These are phyloP conservation scores for Pentamera pediparva DNA, from an alignment of 53 echinoderm and acorn worm genomes.

Conservation along the genomic window DNA sequence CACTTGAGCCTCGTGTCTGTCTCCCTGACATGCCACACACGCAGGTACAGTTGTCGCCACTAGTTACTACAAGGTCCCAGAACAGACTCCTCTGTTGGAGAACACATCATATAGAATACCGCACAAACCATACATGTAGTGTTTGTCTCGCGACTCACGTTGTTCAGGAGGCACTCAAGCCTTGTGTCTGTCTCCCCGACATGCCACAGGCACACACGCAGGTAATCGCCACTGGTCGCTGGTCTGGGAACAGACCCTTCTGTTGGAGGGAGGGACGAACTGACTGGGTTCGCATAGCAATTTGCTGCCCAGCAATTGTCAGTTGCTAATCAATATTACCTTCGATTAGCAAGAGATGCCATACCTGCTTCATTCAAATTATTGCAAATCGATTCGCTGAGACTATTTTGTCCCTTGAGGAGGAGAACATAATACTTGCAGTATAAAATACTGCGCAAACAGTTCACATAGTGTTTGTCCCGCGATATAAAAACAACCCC, in stretches of 20 bases:
- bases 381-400: too few relatives aligned
- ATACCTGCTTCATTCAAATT: too few relatives aligned
- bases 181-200: conserved; percentile 86
- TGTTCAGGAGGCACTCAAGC: conserved; percentile 87
- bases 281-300: too few relatives aligned
- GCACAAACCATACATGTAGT: too few relatives aligned
- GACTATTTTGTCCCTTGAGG: too few relatives aligned
- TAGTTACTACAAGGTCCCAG: conserved; percentile 87
- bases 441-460: too few relatives aligned
- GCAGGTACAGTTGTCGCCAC: conserved; percentile 96
- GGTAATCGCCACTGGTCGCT: conserved; percentile 98
- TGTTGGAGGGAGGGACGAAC: conserved; percentile 35
- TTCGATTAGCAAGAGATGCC: too few relatives aligned
- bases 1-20: conserved; percentile 91
- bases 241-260: conserved; percentile 94
- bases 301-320: too few relatives aligned
- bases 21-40: conserved; percentile 89
- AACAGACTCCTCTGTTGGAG: conserved; percentile 75
- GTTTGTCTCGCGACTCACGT: conserved; percentile 84
- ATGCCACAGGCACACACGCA: conserved; percentile 92
- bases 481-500: too few relatives aligned
- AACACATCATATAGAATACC: too few relatives aligned
- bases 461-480: too few relatives aligned
- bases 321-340: too few relatives aligned
- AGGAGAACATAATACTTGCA: background rate